phyloP scores from a whole-genome alignment of 2,113 vertebrate genomes.

The Erinaceus europaeus region DNA sequence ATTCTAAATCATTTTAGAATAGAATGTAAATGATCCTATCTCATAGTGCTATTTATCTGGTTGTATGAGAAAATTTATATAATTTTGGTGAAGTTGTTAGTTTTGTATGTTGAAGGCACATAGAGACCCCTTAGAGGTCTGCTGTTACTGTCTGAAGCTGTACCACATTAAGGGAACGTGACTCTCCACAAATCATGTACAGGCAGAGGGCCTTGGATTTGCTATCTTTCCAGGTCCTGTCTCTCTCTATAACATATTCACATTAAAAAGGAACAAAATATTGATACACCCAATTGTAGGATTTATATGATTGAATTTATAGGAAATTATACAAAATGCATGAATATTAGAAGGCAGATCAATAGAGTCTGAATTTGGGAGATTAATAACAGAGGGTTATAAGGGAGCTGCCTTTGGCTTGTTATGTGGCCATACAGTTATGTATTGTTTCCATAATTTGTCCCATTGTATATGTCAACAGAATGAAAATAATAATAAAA shows the following conservation, averaged over 20 bases:
- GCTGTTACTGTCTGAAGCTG: rapidly evolving
- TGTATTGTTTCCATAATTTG: not conserved
- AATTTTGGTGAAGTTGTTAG: not conserved
- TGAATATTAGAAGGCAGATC: not conserved
- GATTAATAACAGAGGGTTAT: not conserved
- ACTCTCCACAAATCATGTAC: not conserved
- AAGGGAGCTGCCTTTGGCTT: not conserved
- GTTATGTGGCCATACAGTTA: not conserved
- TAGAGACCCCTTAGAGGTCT: not conserved
- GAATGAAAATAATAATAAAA: not conserved
- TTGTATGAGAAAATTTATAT: not conserved
- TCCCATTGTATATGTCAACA: not conserved
- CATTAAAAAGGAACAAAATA: not conserved
- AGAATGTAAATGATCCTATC: not conserved
- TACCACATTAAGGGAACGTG: not conserved
- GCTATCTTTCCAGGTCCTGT: not conserved
- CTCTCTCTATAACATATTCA: not conserved
- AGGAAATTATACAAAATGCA: not conserved
- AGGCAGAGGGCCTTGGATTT: rapidly evolving
- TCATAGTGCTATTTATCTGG: not conserved
- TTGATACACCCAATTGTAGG: rapidly evolving
- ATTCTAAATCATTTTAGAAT: slow-evolving; percentile 37
- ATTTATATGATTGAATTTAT: not conserved
- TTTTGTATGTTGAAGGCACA: not conserved
- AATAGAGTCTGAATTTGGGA: not conserved